Base-by-base conservation (phyloP, 2,888 invertebrate genomes). In the Noctua pronuba region DNA sequence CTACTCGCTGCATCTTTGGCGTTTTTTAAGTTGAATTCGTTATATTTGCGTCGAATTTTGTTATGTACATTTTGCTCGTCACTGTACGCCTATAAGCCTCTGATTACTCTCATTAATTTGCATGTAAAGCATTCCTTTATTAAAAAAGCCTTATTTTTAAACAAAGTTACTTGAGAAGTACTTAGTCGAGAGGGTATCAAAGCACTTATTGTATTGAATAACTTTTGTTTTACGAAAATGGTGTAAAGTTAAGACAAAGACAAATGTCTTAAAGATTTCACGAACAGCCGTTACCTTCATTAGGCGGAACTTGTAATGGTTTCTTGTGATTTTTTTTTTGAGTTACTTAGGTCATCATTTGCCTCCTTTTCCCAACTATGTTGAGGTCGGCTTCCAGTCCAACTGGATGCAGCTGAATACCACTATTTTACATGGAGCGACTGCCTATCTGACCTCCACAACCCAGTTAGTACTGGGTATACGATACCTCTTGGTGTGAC, bases 181-280 rank as follows among this genome's bases (percentile, higher is more conserved):
- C 21, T 79, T 31, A 55, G 8, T 55, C 2, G n/a, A 24, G 41
- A 52, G n/a, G 11, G 24, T 64, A 77, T 24, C 21, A 44, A 75
- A 52, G 60, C 28, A 52, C 52, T 75, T 28, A 62, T 18, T 52
- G 76, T 62, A 52, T 75, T 82, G 44, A 44, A 75, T 62, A 82
- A 82, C 52, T 78, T 82, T 62, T 75, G 75, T 44, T 75, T 41
- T 10, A 38, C 44, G 10, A 6, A 77, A 60, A 16, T 21, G 28
- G 38, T 46, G 28, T 38, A 28, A 68, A 69, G 55, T 55, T 83
- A 31, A n/a, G 31, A 83, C 78, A 55, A 46, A 24, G 77, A 83
- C 10, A 83, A 76, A 60, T 64, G 38, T 46, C 64, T 46, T 38
- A 28, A 31, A 31, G 16, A 44, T 38, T 52, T 76, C 11, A 21